phyloP scores from a whole-genome alignment of 2,797 vertebrate genomes.

The Petrocephalus schoutedeni region DNA sequence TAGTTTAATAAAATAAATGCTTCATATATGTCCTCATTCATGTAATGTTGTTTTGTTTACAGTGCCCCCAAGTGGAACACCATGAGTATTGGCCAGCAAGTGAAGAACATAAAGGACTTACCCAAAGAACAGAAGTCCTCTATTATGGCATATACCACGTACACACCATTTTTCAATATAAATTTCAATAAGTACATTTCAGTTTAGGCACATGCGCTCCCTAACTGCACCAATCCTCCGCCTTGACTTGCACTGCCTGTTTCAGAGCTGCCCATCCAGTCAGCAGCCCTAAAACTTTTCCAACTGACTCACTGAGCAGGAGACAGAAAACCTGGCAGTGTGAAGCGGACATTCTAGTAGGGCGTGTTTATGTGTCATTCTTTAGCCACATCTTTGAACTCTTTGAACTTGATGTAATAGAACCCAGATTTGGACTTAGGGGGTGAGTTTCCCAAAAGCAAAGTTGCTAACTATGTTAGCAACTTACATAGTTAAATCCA shows the following conservation, averaged over 20 bases:
- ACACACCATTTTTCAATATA: background rate
- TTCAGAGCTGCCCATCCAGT: background rate
- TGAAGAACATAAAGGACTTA: background rate
- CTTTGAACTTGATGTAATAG: background rate
- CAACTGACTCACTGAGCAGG: background rate
- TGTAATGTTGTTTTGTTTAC: background rate
- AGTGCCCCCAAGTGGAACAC: background rate
- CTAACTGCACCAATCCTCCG: background rate
- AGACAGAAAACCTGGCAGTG: background rate
- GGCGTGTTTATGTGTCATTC: conserved; percentile 1
- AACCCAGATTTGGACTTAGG: background rate
- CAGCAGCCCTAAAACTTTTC: background rate
- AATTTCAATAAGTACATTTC: background rate
- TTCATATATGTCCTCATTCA: background rate
- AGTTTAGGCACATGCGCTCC: background rate
- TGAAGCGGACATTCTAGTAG: background rate
- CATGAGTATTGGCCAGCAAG: background rate
- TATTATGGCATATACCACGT: background rate
- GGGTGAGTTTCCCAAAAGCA: no score
- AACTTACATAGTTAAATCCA: no score
- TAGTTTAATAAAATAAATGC: background rate
- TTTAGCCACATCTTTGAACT: background rate
- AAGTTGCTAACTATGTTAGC: no score
- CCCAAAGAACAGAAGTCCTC: background rate
- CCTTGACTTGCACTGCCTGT: background rate